phyloP scores from a whole-genome alignment of 2,888 invertebrate genomes.

The Cryptus armator region DNA sequence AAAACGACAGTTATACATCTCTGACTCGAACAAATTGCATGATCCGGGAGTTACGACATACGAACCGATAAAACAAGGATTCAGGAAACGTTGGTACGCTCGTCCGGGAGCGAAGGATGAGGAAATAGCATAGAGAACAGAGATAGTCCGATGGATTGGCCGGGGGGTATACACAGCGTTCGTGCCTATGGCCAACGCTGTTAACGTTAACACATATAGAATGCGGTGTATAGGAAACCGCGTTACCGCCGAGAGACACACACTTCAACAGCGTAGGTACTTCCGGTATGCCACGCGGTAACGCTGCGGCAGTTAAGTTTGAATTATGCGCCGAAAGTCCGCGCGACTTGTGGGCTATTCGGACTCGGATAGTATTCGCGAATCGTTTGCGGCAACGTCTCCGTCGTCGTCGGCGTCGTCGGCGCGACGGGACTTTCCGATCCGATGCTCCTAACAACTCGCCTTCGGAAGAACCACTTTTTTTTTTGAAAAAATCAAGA shows the following conservation, averaged over 20 bases:
- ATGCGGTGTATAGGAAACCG: conserved; percentile 13
- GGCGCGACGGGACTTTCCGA: conserved; percentile 23
- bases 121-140: conserved; percentile 26
- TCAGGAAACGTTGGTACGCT: conserved; percentile 15
- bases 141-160: conserved; percentile 17
- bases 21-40: conserved; percentile 1
- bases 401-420: conserved; percentile 14
- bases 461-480: no score
- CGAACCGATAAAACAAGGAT: conserved; percentile 27
- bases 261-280: conserved; percentile 35
- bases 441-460: conserved; percentile 7
- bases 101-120: conserved; percentile 35
- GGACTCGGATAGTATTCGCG: conserved; percentile 25
- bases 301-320: conserved; percentile 47
- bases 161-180: conserved; percentile 1
- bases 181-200: conserved; percentile 26
- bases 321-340: conserved; percentile 47
- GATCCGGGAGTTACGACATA: conserved; percentile 6
- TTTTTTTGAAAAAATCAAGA: no score
- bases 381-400: conserved; percentile 2
- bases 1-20: background rate
- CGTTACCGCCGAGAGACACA: conserved; percentile 46
- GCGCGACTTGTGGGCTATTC: conserved; percentile 42
- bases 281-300: conserved; percentile 42
- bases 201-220: conserved; percentile 18